A percentile compares a stretch with the other conserved stretches of the same genome.
Evolutionary conservation across 2,797 vertebrate species (phyloP).

Genomic region (Graptemys geographica): DNA sequence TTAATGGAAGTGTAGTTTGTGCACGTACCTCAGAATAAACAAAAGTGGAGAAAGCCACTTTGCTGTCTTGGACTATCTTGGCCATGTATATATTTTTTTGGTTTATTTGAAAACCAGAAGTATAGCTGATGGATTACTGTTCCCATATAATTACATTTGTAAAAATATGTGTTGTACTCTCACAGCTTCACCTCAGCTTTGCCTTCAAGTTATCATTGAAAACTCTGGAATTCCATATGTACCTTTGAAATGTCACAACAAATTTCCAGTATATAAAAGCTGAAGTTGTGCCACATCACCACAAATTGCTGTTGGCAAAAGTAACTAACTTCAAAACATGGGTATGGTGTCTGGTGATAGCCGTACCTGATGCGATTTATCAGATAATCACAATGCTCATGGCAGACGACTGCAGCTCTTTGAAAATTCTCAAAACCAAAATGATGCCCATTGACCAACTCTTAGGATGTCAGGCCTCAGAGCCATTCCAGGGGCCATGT

Average conservation of each 20-base stretch:
- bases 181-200: not conserved
- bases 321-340: accelerated
- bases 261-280: not conserved
- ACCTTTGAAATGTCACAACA: conserved; percentile 13
- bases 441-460: not conserved
- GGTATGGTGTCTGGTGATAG: not conserved
- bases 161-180: not conserved
- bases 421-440: not conserved
- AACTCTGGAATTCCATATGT: conserved; percentile 14
- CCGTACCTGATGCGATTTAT: not conserved
- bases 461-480: not conserved
- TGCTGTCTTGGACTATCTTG: not conserved
- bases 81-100: not conserved
- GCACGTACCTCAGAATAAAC: not conserved
- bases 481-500: not conserved
- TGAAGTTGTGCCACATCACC: not conserved
- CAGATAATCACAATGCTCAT: not conserved
- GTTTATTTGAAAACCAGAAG: not conserved
- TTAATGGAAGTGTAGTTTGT: not conserved
- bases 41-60: not conserved
- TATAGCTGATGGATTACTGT: not conserved
- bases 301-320: conserved; percentile 20
- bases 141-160: not conserved
- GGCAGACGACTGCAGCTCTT: not conserved
- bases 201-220: conserved; percentile 13